A percentile compares a stretch with the other conserved stretches of the same genome.
These are phyloP conservation scores for Subacronicta megacephala DNA, from an alignment of 2,888 invertebrate species.

Conservation along the genomic window DNA sequence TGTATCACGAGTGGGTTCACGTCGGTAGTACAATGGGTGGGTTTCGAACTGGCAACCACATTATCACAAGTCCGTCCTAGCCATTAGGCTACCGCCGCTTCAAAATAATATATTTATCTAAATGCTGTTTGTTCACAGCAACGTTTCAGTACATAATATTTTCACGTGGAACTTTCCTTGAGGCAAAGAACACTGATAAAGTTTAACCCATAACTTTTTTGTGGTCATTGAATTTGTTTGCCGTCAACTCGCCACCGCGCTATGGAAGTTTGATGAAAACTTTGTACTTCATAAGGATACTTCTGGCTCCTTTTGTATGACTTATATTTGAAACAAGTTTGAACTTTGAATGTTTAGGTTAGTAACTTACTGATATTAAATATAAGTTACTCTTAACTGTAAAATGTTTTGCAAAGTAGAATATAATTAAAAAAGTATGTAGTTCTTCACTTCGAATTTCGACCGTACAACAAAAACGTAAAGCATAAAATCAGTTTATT, in stretches of 20 bases:
- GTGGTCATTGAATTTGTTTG: conserved; percentile 84
- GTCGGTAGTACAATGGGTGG: no score
- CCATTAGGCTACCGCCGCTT: no score
- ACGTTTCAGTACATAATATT: conserved; percentile 57
- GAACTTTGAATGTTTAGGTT: conserved; percentile 58
- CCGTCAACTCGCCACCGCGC: conserved; percentile 73
- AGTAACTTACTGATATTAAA: conserved; percentile 55
- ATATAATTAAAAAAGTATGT: no score
- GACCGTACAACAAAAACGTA: no score
- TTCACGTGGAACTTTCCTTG: conserved; percentile 60
- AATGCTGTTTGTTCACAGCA: conserved; percentile 40
- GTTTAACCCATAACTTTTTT: conserved; percentile 75
- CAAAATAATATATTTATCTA: no score
- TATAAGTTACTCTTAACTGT: conserved; percentile 8
- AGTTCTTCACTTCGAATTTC: no score
- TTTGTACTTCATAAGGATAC: conserved; percentile 67
- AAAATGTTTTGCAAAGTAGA: neutral
- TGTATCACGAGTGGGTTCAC: no score
- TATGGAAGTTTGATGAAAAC: conserved; percentile 79
- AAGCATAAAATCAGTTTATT: no score
- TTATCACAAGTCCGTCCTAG: no score
- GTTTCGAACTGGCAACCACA: no score
- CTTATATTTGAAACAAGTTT: conserved; percentile 68
- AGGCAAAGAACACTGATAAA: conserved; percentile 65
- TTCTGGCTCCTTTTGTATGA: conserved; percentile 68